These are phyloP conservation scores for Smithornis capensis DNA, from an alignment of 2,113 vertebrate genomes.

Conservation along the genomic window DNA sequence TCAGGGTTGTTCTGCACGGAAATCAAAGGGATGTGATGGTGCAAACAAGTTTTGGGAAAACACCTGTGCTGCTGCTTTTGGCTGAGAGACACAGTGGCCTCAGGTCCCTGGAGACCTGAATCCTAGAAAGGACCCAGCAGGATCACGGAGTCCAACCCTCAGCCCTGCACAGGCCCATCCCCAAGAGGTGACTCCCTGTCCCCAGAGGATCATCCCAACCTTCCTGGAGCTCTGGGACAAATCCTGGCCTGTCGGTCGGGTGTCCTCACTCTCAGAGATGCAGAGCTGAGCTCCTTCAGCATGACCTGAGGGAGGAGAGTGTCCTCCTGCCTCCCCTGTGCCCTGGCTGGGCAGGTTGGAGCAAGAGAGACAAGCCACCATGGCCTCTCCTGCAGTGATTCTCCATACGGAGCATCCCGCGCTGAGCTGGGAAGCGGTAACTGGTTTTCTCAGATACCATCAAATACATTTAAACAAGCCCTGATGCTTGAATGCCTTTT, in stretches of 20 bases:
- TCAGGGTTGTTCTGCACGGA: not conserved
- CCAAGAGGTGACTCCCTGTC: not conserved
- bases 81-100: accelerated
- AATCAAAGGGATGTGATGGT: not conserved
- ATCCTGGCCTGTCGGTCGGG: not conserved
- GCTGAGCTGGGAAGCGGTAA: slow-evolving; percentile 72
- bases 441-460: slow-evolving; percentile 88
- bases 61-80: accelerated
- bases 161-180: not conserved
- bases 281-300: not conserved
- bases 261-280: accelerated
- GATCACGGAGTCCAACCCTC: not conserved
- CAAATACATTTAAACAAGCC: slow-evolving; percentile 96
- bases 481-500: slow-evolving; percentile 95
- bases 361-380: accelerated
- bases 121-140: not conserved
- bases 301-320: not conserved
- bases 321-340: not conserved
- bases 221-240: not conserved
- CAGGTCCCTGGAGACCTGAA: not conserved
- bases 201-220: not conserved
- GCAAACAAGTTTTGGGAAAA: not conserved
- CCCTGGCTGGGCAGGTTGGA: not conserved
- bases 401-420: not conserved
- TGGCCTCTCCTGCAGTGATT: slow-evolving; percentile 12